Evolutionary conservation across 1,140 invertebrate species (phyloP), one percentile per base, ranked within the genome.

Genomic region (Zaprionus camerounensis): DNA sequence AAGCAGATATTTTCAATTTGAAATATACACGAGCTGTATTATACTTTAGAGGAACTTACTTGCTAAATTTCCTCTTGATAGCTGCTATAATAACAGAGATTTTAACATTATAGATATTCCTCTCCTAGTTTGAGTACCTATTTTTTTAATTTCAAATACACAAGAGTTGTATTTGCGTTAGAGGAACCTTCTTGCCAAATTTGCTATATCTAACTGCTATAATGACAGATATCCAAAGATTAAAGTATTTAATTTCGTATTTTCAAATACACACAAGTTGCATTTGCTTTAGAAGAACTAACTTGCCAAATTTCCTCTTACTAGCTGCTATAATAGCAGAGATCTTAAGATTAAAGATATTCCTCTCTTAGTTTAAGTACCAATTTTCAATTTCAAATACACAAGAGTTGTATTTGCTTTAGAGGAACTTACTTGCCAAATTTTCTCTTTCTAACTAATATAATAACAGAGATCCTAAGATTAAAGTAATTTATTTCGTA

Each of bases 361-460:
- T 28, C 7, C 7, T 9, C 1, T 5, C 6, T 0, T 9, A 31
- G 1, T 31, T 31, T 31, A 2, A 12, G 11, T 1, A 28, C 3
- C 0, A 5, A 46, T 2, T 46, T 20, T 20, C 9, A 0, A 11
- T 46, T 55, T 15, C 0, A 5, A 38, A 24, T n/a, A 24, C 15
- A 17, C 17, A 46, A 28, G 7, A 9, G 2, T 28, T 28, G 28
- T 28, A 28, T 28, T 28, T 28, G 7, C 28, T 7, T 28, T 28
- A 0, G 7, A 28, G 28, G 7, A 7, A 28, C 1, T 7, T 28
- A 0, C 6, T 28, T 41, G 5, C 15, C 15, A 41, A 41, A n/a
- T 41, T 41, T 41, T 0, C 1, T 15, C 0, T 15, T 0, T 41
- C 0, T 9, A 17, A 1, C 41, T 2, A 2, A 0, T 17, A 2